A percentile compares a stretch with the other conserved stretches of the same genome.
Evolutionary conservation across 2,113 vertebrate genomes (phyloP).

Genomic region (Oxyura jamaicensis): DNA sequence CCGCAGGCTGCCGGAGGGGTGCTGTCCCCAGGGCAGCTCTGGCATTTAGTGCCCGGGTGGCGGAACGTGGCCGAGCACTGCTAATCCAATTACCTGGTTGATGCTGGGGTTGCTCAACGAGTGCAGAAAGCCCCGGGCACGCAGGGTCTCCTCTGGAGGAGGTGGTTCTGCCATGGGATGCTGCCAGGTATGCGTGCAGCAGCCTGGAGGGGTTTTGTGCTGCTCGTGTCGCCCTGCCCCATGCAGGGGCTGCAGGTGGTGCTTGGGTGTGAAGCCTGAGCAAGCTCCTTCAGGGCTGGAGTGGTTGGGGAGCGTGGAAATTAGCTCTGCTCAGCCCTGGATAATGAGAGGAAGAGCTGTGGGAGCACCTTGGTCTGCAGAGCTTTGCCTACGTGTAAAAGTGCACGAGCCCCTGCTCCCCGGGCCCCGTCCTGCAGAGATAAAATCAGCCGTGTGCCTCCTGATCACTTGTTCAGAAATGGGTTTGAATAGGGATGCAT

Average conservation of each 20-base stretch:
- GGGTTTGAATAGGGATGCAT: background rate
- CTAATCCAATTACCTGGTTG: conserved; percentile 55
- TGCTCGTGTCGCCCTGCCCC: background rate
- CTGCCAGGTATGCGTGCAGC: background rate
- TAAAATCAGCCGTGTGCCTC: background rate
- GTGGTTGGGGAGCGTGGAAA: background rate
- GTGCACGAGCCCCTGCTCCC: background rate
- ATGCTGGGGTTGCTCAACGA: background rate
- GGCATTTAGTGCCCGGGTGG: background rate
- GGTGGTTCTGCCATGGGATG: background rate
- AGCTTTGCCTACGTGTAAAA: background rate
- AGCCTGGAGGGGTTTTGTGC: background rate
- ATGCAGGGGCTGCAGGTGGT: background rate
- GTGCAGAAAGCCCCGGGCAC: background rate
- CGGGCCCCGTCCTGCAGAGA: background rate
- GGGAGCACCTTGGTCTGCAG: background rate
- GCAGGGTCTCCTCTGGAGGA: background rate
- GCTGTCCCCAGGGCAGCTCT: background rate
- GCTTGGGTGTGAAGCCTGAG: background rate
- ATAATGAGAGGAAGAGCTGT: background rate
- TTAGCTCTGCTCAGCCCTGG: background rate
- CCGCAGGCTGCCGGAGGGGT: background rate
- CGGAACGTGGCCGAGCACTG: background rate
- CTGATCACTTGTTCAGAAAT: background rate
- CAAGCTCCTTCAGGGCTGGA: background rate